phyloP scores from a whole-genome alignment of 2,797 vertebrate species.

The Mormyrus proboscirostris region DNA sequence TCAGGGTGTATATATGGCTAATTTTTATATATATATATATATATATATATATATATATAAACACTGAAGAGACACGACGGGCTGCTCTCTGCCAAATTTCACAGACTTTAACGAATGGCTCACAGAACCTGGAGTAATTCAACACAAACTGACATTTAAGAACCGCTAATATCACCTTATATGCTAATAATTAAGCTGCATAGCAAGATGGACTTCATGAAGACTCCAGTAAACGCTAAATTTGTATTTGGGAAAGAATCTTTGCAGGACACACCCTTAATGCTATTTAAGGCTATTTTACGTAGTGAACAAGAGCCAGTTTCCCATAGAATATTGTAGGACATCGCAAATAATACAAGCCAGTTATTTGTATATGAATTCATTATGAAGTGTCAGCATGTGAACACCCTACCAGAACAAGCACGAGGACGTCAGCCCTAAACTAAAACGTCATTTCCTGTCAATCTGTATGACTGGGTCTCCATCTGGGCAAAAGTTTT shows the following conservation, averaged over 20 bases:
- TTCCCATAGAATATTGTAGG: neutral
- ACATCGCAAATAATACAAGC: neutral
- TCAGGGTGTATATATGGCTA: neutral
- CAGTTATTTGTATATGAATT: slow-evolving; percentile 9
- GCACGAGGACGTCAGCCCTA: neutral
- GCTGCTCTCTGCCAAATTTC: neutral
- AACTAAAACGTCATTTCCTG: neutral
- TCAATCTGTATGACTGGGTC: slow-evolving; percentile 3
- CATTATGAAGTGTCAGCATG: neutral
- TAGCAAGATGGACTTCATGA: neutral
- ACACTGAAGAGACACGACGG: neutral
- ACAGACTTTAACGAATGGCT: neutral
- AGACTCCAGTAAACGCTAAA: neutral
- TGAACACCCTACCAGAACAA: neutral
- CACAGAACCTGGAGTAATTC: neutral
- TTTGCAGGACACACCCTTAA: neutral
- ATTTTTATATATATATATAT: neutral
- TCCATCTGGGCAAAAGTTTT: neutral
- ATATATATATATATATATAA: too few relatives aligned
- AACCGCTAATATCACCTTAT: neutral
- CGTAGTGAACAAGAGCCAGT: neutral
- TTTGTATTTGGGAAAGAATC: neutral
- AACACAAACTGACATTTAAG: neutral
- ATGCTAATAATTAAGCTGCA: neutral
- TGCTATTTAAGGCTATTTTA: neutral